Evolutionary conservation across 2,113 vertebrate genomes (phyloP).

Genomic region (Nothobranchius kuhntae): DNA sequence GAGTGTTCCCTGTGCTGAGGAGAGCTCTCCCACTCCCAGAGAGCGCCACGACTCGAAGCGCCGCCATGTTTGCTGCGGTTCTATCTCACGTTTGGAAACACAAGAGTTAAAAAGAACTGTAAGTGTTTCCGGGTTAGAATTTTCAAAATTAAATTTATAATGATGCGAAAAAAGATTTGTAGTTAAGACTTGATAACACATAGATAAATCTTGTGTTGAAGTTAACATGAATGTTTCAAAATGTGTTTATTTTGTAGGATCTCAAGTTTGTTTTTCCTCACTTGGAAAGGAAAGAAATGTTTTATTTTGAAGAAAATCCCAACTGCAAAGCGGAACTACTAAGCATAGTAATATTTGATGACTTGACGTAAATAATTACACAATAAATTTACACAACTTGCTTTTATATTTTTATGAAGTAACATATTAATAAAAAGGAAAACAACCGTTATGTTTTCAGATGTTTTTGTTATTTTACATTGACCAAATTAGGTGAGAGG

Average conservation of each 20-base stretch:
- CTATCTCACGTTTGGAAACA: not conserved
- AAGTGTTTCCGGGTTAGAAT: constrained; percentile 13
- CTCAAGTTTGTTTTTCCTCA: not conserved
- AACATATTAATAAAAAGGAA: constrained; percentile 9
- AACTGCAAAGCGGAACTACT: not conserved
- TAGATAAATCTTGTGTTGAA: too few species aligned
- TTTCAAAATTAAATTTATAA: constrained; percentile 44
- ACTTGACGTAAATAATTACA: constrained; percentile 29
- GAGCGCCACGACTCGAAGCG: constrained; percentile 71
- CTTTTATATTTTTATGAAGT: constrained; percentile 1
- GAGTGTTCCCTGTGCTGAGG: constrained; percentile 61
- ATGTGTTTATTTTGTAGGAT: too few species aligned
- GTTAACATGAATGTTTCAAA: too few species aligned
- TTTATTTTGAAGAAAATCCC: constrained; percentile 36
- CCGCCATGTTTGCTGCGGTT: constrained; percentile 76
- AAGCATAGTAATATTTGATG: rapidly evolving
- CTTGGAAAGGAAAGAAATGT: not conserved
- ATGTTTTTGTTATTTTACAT: too few species aligned
- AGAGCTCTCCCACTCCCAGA: constrained; percentile 74
- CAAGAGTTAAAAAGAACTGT: not conserved
- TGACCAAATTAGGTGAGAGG: too few species aligned
- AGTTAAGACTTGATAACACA: not conserved
- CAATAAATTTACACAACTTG: constrained; percentile 26
- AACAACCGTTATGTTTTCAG: too few species aligned
- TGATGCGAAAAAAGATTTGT: too few species aligned